These are phyloP conservation scores for Anodontia alba DNA, from an alignment of 2,888 invertebrate genomes.

Conservation along the genomic window DNA sequence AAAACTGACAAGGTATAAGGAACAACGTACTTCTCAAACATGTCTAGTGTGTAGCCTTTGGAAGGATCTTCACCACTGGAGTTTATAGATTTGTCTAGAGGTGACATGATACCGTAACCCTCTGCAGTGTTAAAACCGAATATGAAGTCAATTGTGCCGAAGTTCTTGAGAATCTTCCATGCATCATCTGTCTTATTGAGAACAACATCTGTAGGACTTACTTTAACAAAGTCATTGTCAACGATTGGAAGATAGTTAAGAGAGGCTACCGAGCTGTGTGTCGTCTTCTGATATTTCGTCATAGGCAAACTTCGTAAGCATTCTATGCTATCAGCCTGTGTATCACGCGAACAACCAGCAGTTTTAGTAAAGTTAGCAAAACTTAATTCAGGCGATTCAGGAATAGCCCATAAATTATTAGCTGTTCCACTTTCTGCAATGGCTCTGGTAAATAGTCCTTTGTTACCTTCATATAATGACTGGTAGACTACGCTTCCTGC, in stretches of 20 bases:
- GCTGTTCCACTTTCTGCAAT: conserved; percentile 39
- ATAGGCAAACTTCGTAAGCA: neutral
- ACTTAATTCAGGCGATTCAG: neutral
- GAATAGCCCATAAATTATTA: conserved; percentile 12
- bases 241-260: neutral
- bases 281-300: neutral
- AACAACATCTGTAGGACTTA: neutral
- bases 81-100: neutral
- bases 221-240: conserved; percentile 18
- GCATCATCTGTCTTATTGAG: neutral
- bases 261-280: no score
- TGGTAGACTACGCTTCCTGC: conserved; percentile 35
- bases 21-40: neutral
- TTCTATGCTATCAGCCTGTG: neutral
- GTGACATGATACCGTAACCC: neutral
- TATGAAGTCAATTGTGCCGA: conserved; percentile 4
- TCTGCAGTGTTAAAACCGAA: conserved; percentile 15
- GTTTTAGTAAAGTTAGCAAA: neutral
- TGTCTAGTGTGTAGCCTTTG: neutral
- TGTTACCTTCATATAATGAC: conserved; percentile 36
- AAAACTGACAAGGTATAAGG: neutral
- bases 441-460: conserved; percentile 24
- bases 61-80: neutral
- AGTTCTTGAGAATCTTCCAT: neutral
- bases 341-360: neutral